These are phyloP conservation scores for Scrobipalpa atriplicella DNA, from an alignment of 2,888 invertebrate genomes.

Conservation along the genomic window DNA sequence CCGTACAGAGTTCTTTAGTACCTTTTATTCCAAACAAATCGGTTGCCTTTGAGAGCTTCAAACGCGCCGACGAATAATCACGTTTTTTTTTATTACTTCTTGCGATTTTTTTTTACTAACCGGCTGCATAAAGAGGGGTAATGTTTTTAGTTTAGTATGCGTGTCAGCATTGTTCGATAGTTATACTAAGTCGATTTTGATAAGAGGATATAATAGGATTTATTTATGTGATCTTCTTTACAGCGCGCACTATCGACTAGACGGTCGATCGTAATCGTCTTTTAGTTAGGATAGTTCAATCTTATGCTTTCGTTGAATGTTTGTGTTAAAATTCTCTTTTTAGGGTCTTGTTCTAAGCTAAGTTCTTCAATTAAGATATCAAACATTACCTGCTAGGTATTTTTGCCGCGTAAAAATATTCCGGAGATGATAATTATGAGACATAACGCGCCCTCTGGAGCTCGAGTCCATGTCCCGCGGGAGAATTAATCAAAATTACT, in stretches of 20 bases:
- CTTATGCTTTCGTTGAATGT: no score
- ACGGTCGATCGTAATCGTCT: no score
- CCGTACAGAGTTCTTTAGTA: constrained; percentile 57
- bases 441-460: no score
- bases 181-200: background rate
- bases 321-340: background rate
- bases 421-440: no score
- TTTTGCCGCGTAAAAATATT: no score
- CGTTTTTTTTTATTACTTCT: constrained; percentile 64
- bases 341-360: background rate
- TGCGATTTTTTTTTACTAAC: constrained; percentile 36
- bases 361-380: background rate
- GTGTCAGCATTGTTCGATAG: background rate
- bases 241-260: no score
- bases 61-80: constrained; percentile 67
- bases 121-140: constrained; percentile 1
- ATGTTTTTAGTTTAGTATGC: background rate
- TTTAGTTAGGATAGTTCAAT: no score
- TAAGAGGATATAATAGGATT: background rate
- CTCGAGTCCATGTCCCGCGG: no score
- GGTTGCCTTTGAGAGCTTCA: constrained; percentile 74
- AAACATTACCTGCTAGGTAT: no score
- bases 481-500: no score
- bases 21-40: constrained; percentile 81
- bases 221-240: background rate